These are phyloP conservation scores for Hemiscyllium ocellatum DNA, from an alignment of 2,113 vertebrate genomes.

Conservation along the genomic window DNA sequence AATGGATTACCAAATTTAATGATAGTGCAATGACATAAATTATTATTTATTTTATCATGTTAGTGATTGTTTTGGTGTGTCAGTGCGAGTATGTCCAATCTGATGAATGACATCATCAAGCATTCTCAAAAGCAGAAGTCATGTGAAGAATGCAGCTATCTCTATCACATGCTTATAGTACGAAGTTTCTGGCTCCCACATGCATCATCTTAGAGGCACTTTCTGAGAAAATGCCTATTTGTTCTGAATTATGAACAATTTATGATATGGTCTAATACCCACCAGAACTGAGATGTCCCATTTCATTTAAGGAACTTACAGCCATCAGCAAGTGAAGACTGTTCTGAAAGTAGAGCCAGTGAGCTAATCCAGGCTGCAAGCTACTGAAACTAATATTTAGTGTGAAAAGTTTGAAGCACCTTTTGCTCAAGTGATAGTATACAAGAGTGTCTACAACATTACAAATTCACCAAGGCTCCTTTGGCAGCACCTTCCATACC, in stretches of 20 bases:
- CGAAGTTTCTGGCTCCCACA: background rate
- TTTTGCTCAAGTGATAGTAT: too few relatives aligned
- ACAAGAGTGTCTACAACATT: too few relatives aligned
- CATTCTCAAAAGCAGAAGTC: background rate
- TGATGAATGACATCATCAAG: background rate
- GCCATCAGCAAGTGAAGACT: background rate
- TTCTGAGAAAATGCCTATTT: background rate
- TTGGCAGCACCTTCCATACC: too few relatives aligned
- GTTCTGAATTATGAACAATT: constrained; percentile 10
- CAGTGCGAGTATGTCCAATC: background rate
- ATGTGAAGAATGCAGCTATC: background rate
- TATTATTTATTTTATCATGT: background rate
- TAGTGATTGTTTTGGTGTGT: background rate
- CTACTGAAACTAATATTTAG: too few relatives aligned
- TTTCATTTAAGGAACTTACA: background rate
- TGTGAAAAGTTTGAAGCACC: too few relatives aligned
- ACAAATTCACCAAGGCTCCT: too few relatives aligned
- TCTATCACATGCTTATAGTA: background rate
- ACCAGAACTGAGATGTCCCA: background rate
- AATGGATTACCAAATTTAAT: background rate
- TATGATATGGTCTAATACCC: background rate
- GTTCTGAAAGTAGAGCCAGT: too few relatives aligned
- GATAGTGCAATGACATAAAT: background rate
- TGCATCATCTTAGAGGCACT: background rate
- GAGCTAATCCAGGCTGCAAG: too few relatives aligned